Conservation (phyloP, 2,797 vertebrate species). For the Sebastes cheni region DNA sequence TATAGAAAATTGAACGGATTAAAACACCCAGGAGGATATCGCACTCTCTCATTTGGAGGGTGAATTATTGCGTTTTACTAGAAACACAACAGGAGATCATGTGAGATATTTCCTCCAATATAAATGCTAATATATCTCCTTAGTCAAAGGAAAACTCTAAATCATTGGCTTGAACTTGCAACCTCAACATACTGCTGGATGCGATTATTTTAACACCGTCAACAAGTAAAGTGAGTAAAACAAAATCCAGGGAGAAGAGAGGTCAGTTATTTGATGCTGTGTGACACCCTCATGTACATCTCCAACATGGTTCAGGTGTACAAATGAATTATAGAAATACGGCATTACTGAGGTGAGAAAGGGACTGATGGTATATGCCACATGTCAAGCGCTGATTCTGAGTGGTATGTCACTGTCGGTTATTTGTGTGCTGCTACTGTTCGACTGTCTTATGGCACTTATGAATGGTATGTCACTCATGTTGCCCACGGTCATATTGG, state of each 20-base stretch:
- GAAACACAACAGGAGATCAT: neutral
- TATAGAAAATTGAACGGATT: constrained; percentile 20
- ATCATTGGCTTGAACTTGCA: neutral
- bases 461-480: neutral
- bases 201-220: no score
- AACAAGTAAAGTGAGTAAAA: neutral
- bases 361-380: neutral
- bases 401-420: neutral
- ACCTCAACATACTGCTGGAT: neutral
- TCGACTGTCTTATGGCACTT: neutral
- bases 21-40: neutral
- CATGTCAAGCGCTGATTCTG: neutral
- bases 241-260: neutral
- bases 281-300: neutral
- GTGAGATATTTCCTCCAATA: neutral
- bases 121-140: constrained; percentile 6
- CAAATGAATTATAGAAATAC: neutral
- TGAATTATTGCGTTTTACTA: constrained; percentile 10
- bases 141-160: neutral
- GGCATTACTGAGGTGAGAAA: neutral
- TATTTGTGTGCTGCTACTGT: neutral
- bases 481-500: neutral
- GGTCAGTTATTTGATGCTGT: neutral
- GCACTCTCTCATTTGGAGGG: neutral
- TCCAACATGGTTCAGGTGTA: neutral